Percentiles rank a stretch among this genome's conserved stretches.
phyloP scores from a whole-genome alignment of 2,888 invertebrate species.

The Drosophila atripex region DNA sequence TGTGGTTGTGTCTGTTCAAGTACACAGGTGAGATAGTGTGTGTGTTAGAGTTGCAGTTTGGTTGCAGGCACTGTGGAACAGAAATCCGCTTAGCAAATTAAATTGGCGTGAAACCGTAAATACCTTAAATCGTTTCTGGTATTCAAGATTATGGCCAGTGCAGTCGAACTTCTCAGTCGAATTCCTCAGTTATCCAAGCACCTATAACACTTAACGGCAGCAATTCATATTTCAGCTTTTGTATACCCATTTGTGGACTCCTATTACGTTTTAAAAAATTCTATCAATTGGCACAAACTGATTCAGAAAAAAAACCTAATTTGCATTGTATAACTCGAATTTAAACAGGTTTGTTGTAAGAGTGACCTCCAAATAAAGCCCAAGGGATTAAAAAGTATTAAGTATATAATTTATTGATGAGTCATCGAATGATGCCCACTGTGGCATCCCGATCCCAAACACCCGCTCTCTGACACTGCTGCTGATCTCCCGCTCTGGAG shows the following conservation, averaged over 20 bases:
- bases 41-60: slow-evolving; percentile 39
- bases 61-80: slow-evolving; percentile 39
- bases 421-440: slow-evolving; percentile 9
- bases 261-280: not conserved
- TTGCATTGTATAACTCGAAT: not conserved
- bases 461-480: slow-evolving; percentile 39
- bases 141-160: slow-evolving; percentile 1
- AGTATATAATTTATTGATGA: not conserved
- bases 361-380: not conserved
- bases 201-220: not conserved
- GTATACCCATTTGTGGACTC: not conserved
- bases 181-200: not conserved
- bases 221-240: slow-evolving; percentile 1
- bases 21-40: slow-evolving; percentile 11
- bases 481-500: slow-evolving; percentile 5
- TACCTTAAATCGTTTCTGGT: slow-evolving; percentile 19
- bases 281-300: not conserved
- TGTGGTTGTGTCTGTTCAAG: slow-evolving; percentile 6
- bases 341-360: not conserved
- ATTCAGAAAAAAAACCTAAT: not conserved
- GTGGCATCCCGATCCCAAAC: slow-evolving; percentile 30
- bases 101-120: slow-evolving; percentile 27
- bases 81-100: slow-evolving; percentile 19
- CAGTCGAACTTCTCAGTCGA: not conserved
- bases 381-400: not conserved